Conservation (phyloP, 2,888 invertebrate species). For the Nudaria mundana region DNA sequence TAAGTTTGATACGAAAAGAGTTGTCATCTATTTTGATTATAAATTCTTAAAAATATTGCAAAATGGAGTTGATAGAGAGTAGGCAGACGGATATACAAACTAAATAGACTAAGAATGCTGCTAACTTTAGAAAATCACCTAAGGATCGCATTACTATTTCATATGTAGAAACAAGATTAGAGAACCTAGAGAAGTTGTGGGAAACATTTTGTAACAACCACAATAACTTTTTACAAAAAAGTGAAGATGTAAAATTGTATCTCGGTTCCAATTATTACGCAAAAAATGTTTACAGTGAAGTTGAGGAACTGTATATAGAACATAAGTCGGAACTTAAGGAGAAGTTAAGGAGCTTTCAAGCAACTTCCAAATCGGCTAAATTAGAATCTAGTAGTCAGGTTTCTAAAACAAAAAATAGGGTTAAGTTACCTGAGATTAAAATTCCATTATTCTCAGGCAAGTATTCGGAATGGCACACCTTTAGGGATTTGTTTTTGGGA, state of each 20-base stretch:
- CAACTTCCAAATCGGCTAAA: not conserved
- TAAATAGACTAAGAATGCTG: too few relatives aligned
- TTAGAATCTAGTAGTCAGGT: too few relatives aligned
- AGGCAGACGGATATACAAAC: too few relatives aligned
- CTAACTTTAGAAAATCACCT: not conserved
- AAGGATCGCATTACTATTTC: not conserved
- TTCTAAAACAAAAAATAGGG: not conserved
- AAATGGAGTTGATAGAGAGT: too few relatives aligned
- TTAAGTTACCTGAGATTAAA: slow-evolving; percentile 6
- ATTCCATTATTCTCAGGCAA: slow-evolving; percentile 5
- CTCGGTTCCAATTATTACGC: not conserved
- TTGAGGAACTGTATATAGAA: not conserved
- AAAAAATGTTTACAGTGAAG: not conserved
- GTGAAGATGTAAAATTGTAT: not conserved
- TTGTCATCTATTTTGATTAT: too few relatives aligned
- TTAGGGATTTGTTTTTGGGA: too few relatives aligned
- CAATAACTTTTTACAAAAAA: not conserved
- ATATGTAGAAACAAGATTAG: not conserved
- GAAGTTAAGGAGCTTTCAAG: too few relatives aligned
- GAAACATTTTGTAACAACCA: not conserved
- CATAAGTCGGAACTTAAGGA: not conserved
- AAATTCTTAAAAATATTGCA: too few relatives aligned
- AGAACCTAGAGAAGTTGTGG: not conserved
- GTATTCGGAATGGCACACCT: slow-evolving; percentile 18
- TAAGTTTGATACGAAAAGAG: too few relatives aligned